Evolutionary conservation across 2,888 invertebrate species (phyloP), one percentile per base, ranked within the genome.

Genomic region (Synanthedon formicaeformis): DNA sequence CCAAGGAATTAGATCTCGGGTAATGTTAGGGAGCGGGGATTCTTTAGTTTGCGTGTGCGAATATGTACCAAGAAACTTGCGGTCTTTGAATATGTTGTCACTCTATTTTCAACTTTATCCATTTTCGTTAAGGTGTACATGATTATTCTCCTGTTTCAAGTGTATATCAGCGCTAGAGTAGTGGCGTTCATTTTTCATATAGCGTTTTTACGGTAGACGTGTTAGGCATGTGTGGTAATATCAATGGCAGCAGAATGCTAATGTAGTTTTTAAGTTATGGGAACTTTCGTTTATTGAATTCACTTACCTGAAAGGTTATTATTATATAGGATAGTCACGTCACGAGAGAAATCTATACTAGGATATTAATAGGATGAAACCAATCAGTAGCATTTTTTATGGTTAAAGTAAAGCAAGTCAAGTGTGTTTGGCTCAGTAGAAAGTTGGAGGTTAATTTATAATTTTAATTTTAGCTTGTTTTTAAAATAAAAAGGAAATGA

Each of bases 1-100:
- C 81, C 76, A 60, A 75, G 81, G 79, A 81, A 76, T 75, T 75
- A 75, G 69, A 74, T 71, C 69, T 64, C 62, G 67, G 70, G 67
- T 74, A 77, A 73, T 66, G 63, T 59, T 63, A 66, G 57, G 62
- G 64, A 69, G 63, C 62, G 64, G 65, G 58, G 62, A 68, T 67
- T 65, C 59, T 57, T 55, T 18, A 34, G 48, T 64, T 66, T 63
- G 67, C 64, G 65, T 69, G 66, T 62, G 62, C 59, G 62, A 62
- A 57, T 60, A 55, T 41, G 61, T 66, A 60, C 13, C 27, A 34
- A n/a, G 12, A 40, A 12, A 4, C 12, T 40, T 50, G 27, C 40
- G n/a, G 40, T 2, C 2, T 18, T 0, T 1, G 16, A 50, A 18
- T 5, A 40, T n/a, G 14, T n/a, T 50, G 12, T 13, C n/a, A n/a